Evolutionary conservation across 1,140 invertebrate species (phyloP).

Genomic region (Zaprionus kolodkinae): DNA sequence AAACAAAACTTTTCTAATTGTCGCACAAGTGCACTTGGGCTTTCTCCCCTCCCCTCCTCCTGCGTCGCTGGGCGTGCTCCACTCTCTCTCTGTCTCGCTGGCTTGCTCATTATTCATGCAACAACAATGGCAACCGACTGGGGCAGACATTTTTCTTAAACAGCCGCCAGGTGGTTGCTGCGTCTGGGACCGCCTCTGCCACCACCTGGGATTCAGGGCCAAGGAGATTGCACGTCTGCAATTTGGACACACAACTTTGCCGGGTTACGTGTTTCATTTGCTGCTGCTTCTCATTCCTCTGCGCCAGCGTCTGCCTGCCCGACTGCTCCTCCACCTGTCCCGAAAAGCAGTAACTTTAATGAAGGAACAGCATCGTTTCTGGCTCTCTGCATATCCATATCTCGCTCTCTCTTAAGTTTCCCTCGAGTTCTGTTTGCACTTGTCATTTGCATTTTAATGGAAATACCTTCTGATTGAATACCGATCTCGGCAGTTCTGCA

Average conservation of each 20-base stretch:
- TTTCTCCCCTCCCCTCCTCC: neutral
- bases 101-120: conserved; percentile 75
- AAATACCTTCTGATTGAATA: conserved; percentile 51
- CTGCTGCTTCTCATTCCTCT: conserved; percentile 8
- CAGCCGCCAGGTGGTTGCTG: conserved; percentile 41
- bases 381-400: conserved; percentile 43
- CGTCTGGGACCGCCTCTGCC: conserved; percentile 18
- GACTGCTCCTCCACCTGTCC: neutral
- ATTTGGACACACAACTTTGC: conserved; percentile 66
- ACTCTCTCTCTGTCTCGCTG: neutral
- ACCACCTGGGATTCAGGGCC: conserved; percentile 20
- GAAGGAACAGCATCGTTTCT: conserved; percentile 8
- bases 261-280: conserved; percentile 69
- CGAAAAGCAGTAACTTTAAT: conserved; percentile 20
- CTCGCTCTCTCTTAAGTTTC: conserved; percentile 32
- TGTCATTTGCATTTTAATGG: conserved; percentile 60
- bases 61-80: neutral
- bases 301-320: no score
- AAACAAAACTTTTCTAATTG: conserved; percentile 73
- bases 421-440: conserved; percentile 53
- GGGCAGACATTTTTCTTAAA: conserved; percentile 69
- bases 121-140: conserved; percentile 67
- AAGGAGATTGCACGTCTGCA: conserved; percentile 56
- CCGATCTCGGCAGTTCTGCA: conserved; percentile 30
- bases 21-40: conserved; percentile 65